Percentiles rank a stretch among this genome's conserved stretches.
Conservation (phyloP, 2,888 invertebrate genomes). For the Andrena chrysosceles region DNA sequence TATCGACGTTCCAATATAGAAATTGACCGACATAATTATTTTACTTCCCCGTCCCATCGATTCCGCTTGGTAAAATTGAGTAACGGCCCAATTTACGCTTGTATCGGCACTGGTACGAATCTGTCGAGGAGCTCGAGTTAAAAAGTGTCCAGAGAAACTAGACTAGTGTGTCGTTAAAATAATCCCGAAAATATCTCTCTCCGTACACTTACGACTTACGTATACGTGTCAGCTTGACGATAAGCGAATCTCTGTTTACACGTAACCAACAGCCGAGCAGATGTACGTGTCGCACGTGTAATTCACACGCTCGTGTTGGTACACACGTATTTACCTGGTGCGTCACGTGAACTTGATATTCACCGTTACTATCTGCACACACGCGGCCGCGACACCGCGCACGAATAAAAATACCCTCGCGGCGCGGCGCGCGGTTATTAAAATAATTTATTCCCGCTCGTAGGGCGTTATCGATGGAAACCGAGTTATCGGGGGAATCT, state of each 20-base stretch:
- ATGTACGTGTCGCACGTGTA: constrained; percentile 75
- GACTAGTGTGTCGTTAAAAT: constrained; percentile 66
- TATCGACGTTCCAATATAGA: neutral
- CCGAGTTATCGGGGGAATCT: constrained; percentile 33
- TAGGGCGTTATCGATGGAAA: constrained; percentile 42
- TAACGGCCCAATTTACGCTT: neutral
- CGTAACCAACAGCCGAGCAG: constrained; percentile 74
- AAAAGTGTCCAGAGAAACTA: constrained; percentile 43
- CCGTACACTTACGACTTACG: constrained; percentile 58
- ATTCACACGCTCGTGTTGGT: constrained; percentile 57
- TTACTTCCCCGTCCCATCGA: neutral
- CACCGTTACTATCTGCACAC: constrained; percentile 60
- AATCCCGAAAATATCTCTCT: constrained; percentile 64
- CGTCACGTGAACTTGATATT: constrained; percentile 71
- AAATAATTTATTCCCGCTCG: constrained; percentile 51
- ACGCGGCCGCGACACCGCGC: constrained; percentile 22
- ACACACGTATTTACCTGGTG: constrained; percentile 65
- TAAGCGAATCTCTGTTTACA: constrained; percentile 76
- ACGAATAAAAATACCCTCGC: constrained; percentile 48
- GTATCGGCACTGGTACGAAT: neutral
- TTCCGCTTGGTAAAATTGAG: neutral
- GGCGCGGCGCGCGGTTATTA: constrained; percentile 43
- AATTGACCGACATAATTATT: neutral
- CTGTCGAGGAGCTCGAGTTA: neutral
- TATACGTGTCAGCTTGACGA: constrained; percentile 67